Conservation (phyloP, 2,113 vertebrate genomes). For the Zosterops borbonicus region DNA sequence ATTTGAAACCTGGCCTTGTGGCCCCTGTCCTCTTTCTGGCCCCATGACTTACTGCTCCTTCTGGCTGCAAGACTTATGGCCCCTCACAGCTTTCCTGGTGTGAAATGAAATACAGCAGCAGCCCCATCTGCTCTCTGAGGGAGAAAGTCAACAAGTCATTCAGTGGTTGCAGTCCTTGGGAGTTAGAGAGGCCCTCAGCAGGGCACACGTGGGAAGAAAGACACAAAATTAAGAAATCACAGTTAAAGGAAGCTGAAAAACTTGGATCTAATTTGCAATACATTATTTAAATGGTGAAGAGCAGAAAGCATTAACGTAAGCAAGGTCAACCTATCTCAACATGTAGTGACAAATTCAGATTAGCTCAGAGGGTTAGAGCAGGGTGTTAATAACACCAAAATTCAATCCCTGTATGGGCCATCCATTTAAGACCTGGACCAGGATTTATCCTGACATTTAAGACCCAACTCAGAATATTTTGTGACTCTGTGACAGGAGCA, state of each 20-base stretch:
- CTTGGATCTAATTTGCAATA: neutral
- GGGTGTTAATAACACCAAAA: neutral
- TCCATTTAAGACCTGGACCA: neutral
- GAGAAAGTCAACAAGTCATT: neutral
- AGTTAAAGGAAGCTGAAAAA: neutral
- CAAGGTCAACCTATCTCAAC: neutral
- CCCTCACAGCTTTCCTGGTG: neutral
- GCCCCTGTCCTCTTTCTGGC: neutral
- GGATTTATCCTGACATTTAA: neutral
- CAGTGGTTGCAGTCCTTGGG: neutral
- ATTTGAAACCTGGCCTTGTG: slow-evolving; percentile 2
- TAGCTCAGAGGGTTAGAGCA: neutral
- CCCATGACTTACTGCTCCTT: neutral
- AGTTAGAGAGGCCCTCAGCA: neutral
- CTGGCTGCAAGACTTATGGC: neutral
- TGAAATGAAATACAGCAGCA: neutral
- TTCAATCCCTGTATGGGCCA: neutral
- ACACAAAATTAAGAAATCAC: neutral
- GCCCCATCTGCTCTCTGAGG: neutral
- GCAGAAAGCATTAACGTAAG: neutral
- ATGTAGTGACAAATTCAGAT: neutral
- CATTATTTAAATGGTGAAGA: neutral
- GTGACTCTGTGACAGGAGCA: neutral
- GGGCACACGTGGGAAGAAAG: neutral
- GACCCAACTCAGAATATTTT: neutral